phyloP scores from a whole-genome alignment of 2,113 vertebrate genomes.

The Coracopsis vasa region DNA sequence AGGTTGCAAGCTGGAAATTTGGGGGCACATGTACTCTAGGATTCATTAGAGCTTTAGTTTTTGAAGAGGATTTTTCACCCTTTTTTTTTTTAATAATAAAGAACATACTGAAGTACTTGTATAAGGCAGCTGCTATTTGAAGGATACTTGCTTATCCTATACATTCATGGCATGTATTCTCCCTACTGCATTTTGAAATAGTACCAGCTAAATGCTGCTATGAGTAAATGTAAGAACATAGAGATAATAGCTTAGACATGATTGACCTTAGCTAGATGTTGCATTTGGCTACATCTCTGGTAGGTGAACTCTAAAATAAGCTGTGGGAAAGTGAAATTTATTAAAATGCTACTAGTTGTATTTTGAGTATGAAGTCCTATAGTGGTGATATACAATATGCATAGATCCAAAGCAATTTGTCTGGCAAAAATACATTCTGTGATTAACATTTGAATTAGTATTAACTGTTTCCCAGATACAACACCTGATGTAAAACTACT shows the following conservation, averaged over 20 bases:
- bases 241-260: background rate
- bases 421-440: conserved; percentile 6
- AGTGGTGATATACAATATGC: background rate
- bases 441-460: conserved; percentile 3
- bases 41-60: background rate
- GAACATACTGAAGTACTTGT: background rate
- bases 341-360: conserved; percentile 1
- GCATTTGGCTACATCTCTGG: background rate
- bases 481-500: background rate
- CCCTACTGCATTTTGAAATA: background rate
- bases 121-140: background rate
- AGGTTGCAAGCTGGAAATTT: background rate
- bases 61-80: background rate
- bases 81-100: background rate
- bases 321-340: background rate
- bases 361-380: conserved; percentile 13
- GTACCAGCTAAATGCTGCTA: background rate
- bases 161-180: background rate
- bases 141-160: background rate
- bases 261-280: background rate
- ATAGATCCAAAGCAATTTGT: conserved; percentile 12
- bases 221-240: conserved; percentile 1
- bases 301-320: background rate
- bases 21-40: background rate
- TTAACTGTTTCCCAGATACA: conserved; percentile 10